phyloP scores from a whole-genome alignment of 2,888 invertebrate species.

The Trichogramma dendrolimi region DNA sequence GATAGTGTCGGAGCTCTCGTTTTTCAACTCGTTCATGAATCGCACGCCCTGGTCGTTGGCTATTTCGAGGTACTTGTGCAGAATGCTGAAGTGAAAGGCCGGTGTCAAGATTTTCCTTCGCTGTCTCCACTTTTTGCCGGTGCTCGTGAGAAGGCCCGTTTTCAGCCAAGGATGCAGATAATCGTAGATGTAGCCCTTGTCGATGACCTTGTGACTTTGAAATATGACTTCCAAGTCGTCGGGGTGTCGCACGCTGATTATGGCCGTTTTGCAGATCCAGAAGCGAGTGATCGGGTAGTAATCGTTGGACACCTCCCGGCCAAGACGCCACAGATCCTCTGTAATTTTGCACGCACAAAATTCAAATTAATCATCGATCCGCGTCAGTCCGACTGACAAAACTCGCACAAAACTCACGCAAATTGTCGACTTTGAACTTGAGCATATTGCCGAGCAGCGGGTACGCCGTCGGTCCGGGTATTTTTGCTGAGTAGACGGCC shows the following conservation, averaged over 20 bases:
- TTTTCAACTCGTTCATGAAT: constrained; percentile 17
- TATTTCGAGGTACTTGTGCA: constrained; percentile 18
- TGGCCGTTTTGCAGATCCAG: constrained; percentile 30
- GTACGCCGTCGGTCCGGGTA: constrained; percentile 44
- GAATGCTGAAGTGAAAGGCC: constrained; percentile 19
- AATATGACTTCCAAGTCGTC: constrained; percentile 46
- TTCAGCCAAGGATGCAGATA: constrained; percentile 52
- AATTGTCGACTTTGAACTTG: constrained; percentile 13
- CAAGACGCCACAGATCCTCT: constrained; percentile 35
- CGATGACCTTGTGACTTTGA: constrained; percentile 42
- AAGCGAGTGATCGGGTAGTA: constrained; percentile 40
- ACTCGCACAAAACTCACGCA: constrained; percentile 4
- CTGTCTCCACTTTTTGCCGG: constrained; percentile 39
- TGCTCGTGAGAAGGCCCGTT: constrained; percentile 50
- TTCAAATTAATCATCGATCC: not conserved
- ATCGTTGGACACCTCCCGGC: constrained; percentile 26
- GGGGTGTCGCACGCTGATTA: constrained; percentile 39
- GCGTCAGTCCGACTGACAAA: not conserved
- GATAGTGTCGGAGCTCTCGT: constrained; percentile 6
- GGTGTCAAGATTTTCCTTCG: constrained; percentile 24
- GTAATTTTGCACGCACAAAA: not conserved
- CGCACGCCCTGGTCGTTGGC: constrained; percentile 13
- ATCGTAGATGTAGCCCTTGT: constrained; percentile 48
- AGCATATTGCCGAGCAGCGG: constrained; percentile 37
- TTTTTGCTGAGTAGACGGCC: constrained; percentile 39